These are phyloP conservation scores for Brachionus manjavacas DNA, from an alignment of 1,140 invertebrate genomes.

Conservation along the genomic window DNA sequence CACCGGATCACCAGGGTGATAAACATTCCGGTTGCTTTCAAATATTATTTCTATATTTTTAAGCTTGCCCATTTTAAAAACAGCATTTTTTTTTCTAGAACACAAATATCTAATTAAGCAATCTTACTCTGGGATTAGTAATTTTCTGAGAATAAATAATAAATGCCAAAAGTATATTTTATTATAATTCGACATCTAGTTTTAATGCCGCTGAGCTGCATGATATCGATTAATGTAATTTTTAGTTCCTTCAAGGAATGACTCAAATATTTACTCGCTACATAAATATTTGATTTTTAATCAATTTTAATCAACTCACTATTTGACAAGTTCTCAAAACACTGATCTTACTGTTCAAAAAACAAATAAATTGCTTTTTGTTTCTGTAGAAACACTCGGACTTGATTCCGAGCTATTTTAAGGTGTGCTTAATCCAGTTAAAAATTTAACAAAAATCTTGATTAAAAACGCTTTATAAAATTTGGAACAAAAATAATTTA, in stretches of 20 bases:
- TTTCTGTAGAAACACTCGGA: not conserved
- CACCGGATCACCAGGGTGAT: slow-evolving; percentile 58
- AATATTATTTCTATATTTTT: slow-evolving; percentile 59
- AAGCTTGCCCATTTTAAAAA: slow-evolving; percentile 56
- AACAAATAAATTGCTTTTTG: not conserved
- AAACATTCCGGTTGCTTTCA: slow-evolving; percentile 57
- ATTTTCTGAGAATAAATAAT: slow-evolving; percentile 34
- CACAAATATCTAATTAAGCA: slow-evolving; percentile 44
- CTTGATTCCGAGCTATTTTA: not conserved
- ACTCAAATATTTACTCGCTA: not conserved
- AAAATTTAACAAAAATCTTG: not conserved
- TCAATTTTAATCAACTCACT: not conserved
- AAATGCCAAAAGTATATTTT: slow-evolving; percentile 46
- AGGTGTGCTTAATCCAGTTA: not conserved
- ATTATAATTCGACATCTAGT: not conserved
- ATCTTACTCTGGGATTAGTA: slow-evolving; percentile 40
- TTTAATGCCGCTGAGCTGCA: not conserved
- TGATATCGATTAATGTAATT: not conserved
- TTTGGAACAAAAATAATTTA: not conserved
- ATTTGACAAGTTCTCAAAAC: not conserved
- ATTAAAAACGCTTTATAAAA: not conserved
- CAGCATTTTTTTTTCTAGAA: slow-evolving; percentile 13
- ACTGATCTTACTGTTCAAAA: not conserved
- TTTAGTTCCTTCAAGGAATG: slow-evolving; percentile 21
- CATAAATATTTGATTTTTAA: not conserved